Percentiles rank a stretch among this genome's conserved stretches.
phyloP scores from a whole-genome alignment of 2,888 invertebrate species.

The Drosophila mimica region DNA sequence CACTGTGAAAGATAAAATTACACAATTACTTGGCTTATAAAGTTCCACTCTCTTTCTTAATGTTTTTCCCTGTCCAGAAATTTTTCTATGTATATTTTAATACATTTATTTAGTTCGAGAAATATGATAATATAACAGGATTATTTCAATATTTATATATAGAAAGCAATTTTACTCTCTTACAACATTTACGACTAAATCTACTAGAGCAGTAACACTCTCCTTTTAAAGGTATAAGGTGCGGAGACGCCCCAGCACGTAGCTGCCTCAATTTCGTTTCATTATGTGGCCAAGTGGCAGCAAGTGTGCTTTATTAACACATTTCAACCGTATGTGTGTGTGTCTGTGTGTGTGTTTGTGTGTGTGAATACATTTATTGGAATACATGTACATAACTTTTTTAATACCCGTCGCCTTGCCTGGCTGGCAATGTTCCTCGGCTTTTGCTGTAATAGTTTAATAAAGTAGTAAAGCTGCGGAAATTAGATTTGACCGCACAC shows the following conservation, averaged over 20 bases:
- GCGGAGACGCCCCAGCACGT: constrained; percentile 49
- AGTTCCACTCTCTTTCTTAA: neutral
- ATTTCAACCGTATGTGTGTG: constrained; percentile 51
- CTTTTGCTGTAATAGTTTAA: constrained; percentile 81
- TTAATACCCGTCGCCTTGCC: constrained; percentile 66
- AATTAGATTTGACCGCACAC: constrained; percentile 82
- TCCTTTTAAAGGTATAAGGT: constrained; percentile 33
- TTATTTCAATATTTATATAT: neutral
- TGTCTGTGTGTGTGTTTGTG: constrained; percentile 6
- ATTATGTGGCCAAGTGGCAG: constrained; percentile 79
- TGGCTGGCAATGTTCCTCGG: constrained; percentile 39
- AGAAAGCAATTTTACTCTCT: neutral
- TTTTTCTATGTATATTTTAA: neutral
- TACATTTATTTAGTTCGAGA: neutral
- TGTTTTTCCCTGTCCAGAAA: neutral
- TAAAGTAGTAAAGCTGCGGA: constrained; percentile 82
- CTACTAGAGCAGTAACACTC: constrained; percentile 25
- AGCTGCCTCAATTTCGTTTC: constrained; percentile 75
- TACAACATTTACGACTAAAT: constrained; percentile 13
- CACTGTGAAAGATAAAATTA: neutral
- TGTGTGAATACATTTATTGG: constrained; percentile 34
- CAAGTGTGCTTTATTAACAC: constrained; percentile 82
- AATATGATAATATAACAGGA: neutral
- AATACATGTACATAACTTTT: constrained; percentile 71
- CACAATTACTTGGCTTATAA: neutral